Evolutionary conservation across 2,888 invertebrate genomes (phyloP), one percentile per base, ranked within the genome.

Genomic region (Esperia sulphurella): DNA sequence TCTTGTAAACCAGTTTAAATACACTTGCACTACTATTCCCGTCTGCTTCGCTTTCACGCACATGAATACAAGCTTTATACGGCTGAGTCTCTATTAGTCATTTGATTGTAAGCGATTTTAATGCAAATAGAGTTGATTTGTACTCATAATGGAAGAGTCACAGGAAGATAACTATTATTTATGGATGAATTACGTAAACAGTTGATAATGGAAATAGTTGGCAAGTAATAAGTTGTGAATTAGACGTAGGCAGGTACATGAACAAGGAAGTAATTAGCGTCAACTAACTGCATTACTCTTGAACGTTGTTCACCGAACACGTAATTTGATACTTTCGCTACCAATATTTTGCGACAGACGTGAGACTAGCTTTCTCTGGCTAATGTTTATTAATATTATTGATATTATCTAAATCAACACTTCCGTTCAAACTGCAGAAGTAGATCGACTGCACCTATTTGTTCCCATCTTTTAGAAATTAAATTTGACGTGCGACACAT

Each of bases 21-120:
- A 71, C 78, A 82, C 83, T 83, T 83, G 81, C 79, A 78, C 77
- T 82, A 68, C 71, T 69, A 68, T 70, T 60, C 65, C 63, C 61
- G 66, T 61, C 68, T 69, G 54, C 54, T 50, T 62, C 61, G 65
- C 72, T 79, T 76, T 76, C 71, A 68, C 62, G 61, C 59, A 65
- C 54, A 63, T 65, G 61, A 31, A 31, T 31, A 30, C 41, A 14
- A 43, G 3, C 21, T 21, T 21, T 21, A 21, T 21, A 3, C 21
- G 3, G 5, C 21, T 21, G 21, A 5, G 21, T 3, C 21, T 2
- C 3, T 21, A 21, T n/a, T n/a, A 21, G 5, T 21, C 3, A 21
- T 5, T 21, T 21, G 21, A 21, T 21, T 21, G 14, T 41, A 39
- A 46, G 28, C 21, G 13, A 8, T 9, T 8, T 31, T 8, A 31